Evolutionary conservation across 2,888 invertebrate species (phyloP), one percentile per base, ranked within the genome.

Genomic region (Drosophila percnosoma): DNA sequence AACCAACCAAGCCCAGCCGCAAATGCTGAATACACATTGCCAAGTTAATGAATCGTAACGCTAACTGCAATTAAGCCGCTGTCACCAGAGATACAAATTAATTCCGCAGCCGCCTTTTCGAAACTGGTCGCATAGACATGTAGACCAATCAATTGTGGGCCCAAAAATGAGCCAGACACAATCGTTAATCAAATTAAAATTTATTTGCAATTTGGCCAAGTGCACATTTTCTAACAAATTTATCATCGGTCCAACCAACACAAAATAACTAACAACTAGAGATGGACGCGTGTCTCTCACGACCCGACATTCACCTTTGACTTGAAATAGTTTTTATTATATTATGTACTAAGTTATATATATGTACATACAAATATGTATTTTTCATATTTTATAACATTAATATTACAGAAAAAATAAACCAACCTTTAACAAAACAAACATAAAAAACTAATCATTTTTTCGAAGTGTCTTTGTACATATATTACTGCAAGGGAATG

Each of bases 181-280:
- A 87, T 73, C 89, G 86, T 87, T 78, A 77, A 89, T 79, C 86
- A 89, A 89, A 89, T 81, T 78, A 75, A 80, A 87, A 89, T 85
- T 77, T 85, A 87, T 82, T 80, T 73, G 71, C 42, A 42, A 71
- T 73, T 73, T 69, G 68, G 53, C 40, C 65, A 68, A 70, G 51
- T 64, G 70, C 73, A 69, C 34, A 33, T 40, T 70, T 38, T 53
- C 63, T 49, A 63, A 45, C 67, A 75, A 82, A 87, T 83, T 82
- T 82, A 76, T 79, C 87, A 74, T 66, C 31, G 49, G 42, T 29
- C 49, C 34, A 38, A 10, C 4, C 24, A 27, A 55, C 51, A 52
- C 58, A 63, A 54, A 40, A 69, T 53, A 64, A 45, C 64, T 34
- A 51, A 49, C 64, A 78, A 73, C 61, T 24, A 57, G 69, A 40